A percentile compares a stretch with the other conserved stretches of the same genome.
These are phyloP conservation scores for Malthinus seriepunctatus DNA, from an alignment of 2,888 invertebrate genomes.

Conservation along the genomic window DNA sequence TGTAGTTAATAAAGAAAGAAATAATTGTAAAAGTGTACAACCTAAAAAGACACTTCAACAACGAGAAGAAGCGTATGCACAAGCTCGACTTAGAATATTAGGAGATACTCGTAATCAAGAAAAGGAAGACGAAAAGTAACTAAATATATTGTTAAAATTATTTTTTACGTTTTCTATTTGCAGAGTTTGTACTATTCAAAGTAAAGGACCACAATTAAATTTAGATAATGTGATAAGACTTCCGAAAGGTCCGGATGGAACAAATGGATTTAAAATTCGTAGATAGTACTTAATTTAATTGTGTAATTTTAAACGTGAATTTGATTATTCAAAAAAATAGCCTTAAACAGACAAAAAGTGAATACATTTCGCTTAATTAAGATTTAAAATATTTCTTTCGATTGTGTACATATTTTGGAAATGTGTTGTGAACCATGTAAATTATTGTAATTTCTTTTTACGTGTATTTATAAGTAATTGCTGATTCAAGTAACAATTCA, in stretches of 20 bases:
- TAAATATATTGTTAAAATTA: background rate
- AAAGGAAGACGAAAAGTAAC: constrained; percentile 68
- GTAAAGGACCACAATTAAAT: constrained; percentile 41
- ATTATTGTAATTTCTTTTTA: too few relatives aligned
- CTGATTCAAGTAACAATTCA: too few relatives aligned
- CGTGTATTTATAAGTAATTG: too few relatives aligned
- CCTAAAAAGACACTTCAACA: constrained; percentile 85
- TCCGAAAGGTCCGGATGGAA: constrained; percentile 81
- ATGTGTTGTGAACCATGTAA: too few relatives aligned
- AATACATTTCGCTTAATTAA: constrained; percentile 3
- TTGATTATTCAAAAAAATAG: too few relatives aligned
- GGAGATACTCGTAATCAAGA: constrained; percentile 84
- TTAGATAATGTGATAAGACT: constrained; percentile 64
- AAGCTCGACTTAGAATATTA: constrained; percentile 86
- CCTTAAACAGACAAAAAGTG: constrained; percentile 2
- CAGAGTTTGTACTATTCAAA: constrained; percentile 49
- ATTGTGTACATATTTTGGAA: too few relatives aligned
- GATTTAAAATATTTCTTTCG: too few relatives aligned
- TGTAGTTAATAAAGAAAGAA: constrained; percentile 52
- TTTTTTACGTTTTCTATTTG: constrained; percentile 27
- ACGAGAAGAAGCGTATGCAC: constrained; percentile 92
- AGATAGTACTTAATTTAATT: constrained; percentile 59
- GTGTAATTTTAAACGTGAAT: background rate
- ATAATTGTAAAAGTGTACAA: constrained; percentile 69
- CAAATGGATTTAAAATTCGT: constrained; percentile 68